Base-by-base conservation (phyloP, 2,888 invertebrate species). In the Reticulitermes lucifugus region DNA sequence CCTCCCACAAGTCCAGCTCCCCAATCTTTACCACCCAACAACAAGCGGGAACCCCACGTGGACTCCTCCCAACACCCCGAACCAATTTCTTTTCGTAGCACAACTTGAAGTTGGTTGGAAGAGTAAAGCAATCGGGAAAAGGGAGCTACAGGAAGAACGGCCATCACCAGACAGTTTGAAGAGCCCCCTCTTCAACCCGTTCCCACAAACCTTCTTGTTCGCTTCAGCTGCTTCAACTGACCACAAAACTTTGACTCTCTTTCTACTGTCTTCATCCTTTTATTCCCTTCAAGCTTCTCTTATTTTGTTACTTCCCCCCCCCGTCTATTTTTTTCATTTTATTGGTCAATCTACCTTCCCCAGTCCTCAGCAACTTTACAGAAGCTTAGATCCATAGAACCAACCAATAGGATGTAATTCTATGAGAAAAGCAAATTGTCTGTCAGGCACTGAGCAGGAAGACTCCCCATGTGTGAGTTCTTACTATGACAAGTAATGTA, bases 241-340 rank as follows among this genome's bases (percentile, higher is more conserved):
- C 84, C 84, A 71, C 79, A 79, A 79, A 84, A 77, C 60, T 84
- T 79, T 65, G 46, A 75, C 65, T 84, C 70, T 55, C 3, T 55
- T 21, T 25, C 18, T 79, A 84, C 65, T 84, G 79, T 84, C 83
- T 83, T 59, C 75, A 79, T 41, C 70, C 43, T 59, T 65, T 84
- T 46, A 43, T 79, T 84, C 51, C 75, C 35, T 73, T 83, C 25
- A 18, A n/a, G 3, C 25, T 65, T 43, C 22, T 77, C 46, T 77
- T 41, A 55, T 77, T 84, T 60, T 79, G 25, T 79, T 83, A 18
- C 41, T 73, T 55, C 59, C 21, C 41, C 35, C 25, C 25, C 25
- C 25, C 25, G 25, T 25, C 25, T 25, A 25, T 35, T 59, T 59
- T 35, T 77, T 77, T 79, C 71, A 55, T 84, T 84, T 73, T 41